phyloP scores from a whole-genome alignment of 1,140 invertebrate genomes.

The Sarcophaga bullata region DNA sequence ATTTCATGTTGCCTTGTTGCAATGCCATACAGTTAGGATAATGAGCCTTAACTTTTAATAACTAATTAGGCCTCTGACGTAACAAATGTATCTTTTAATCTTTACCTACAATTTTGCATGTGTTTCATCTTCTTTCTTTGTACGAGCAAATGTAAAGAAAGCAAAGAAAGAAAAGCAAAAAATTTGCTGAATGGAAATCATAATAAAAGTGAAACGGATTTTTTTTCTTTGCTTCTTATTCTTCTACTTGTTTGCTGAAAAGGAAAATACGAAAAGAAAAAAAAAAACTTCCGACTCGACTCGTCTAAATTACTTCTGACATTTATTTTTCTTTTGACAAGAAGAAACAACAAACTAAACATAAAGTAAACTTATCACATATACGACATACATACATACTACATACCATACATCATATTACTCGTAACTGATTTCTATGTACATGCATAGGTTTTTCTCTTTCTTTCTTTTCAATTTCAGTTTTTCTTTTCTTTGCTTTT shows the following conservation, averaged over 20 bases:
- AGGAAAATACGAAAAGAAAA: not conserved
- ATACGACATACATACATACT: not conserved
- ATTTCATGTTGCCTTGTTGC: no score
- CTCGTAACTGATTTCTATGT: no score
- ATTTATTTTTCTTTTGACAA: slow-evolving; percentile 11
- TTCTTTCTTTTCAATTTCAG: no score
- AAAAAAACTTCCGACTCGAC: not conserved
- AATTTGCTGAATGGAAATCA: no score
- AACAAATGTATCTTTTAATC: not conserved
- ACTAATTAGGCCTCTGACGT: not conserved
- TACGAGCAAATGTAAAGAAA: no score
- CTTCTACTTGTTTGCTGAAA: no score
- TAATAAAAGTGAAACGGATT: not conserved
- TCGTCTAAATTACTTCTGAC: slow-evolving; percentile 1
- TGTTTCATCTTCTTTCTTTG: no score
- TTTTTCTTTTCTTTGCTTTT: no score
- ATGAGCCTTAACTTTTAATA: not conserved
- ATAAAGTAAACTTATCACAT: not conserved
- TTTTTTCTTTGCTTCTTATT: not conserved
- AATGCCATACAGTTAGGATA: not conserved
- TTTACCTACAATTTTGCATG: not conserved
- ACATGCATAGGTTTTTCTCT: no score
- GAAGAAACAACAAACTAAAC: not conserved
- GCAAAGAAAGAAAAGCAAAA: no score
- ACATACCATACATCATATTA: no score